Conservation (phyloP, 2,888 invertebrate species). For the Lithophane leautieri region DNA sequence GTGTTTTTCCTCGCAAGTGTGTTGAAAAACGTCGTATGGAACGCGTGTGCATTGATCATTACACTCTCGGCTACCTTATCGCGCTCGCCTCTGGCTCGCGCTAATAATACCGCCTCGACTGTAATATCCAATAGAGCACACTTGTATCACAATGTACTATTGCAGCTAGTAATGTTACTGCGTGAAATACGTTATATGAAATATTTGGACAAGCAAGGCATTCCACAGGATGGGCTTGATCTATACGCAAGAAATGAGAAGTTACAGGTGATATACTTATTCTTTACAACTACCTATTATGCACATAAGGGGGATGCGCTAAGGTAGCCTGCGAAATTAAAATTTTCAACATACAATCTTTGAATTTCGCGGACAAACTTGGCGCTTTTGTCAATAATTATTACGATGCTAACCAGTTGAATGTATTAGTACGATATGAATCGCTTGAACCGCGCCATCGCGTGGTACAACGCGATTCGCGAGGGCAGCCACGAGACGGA, state of each 20-base stretch:
- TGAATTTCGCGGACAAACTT: neutral
- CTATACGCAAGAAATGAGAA: constrained; percentile 93
- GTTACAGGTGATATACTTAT: constrained; percentile 87
- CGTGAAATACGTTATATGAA: constrained; percentile 95
- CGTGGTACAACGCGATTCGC: constrained; percentile 96
- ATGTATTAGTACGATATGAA: constrained; percentile 87
- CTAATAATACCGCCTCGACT: too few species aligned
- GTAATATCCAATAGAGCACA: too few species aligned
- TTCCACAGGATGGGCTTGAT: constrained; percentile 91
- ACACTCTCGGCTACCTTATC: too few species aligned
- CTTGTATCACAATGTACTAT: too few species aligned
- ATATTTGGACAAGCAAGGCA: constrained; percentile 91
- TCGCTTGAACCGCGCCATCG: constrained; percentile 91
- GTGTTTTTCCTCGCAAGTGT: too few species aligned
- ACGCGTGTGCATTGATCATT: too few species aligned
- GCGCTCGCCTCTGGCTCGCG: too few species aligned
- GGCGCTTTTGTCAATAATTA: neutral
- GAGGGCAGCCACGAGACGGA: constrained; percentile 94
- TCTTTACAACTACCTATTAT: neutral
- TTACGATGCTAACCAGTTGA: neutral
- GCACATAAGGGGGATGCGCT: neutral
- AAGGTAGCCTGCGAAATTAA: neutral
- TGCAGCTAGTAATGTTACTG: constrained; percentile 93
- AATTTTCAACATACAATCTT: neutral
- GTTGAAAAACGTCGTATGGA: too few species aligned